These are phyloP conservation scores for Plestiodon gilberti DNA, from an alignment of 2,113 vertebrate species.

Conservation along the genomic window DNA sequence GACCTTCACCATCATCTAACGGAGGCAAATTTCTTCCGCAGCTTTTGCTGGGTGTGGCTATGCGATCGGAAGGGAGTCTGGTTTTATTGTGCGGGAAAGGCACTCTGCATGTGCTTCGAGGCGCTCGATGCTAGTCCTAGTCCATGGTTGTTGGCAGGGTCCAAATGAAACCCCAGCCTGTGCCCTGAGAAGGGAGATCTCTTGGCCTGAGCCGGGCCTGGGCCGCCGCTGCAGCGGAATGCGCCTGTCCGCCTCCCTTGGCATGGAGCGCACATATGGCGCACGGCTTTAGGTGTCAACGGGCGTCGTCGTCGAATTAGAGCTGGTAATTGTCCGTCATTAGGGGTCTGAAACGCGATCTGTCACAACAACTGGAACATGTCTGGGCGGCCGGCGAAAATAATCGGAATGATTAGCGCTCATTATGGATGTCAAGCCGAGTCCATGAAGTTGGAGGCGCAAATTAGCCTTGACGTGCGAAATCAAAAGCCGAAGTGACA, in stretches of 20 bases:
- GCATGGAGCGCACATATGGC: constrained; percentile 78
- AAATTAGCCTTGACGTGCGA: constrained; percentile 84
- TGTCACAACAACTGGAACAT: constrained; percentile 89
- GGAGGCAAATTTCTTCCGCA: not conserved
- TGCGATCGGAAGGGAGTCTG: not conserved
- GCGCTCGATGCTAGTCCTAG: no score
- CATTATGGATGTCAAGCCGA: constrained; percentile 84
- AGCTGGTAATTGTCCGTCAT: constrained; percentile 88
- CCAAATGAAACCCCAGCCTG: no score
- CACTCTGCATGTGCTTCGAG: not conserved
- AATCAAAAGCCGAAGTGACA: constrained; percentile 81
- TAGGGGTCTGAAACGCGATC: constrained; percentile 85
- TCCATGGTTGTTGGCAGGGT: no score
- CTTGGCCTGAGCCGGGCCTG: not conserved
- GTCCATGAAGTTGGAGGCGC: constrained; percentile 83
- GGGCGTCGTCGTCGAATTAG: constrained; percentile 76
- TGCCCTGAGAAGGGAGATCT: not conserved
- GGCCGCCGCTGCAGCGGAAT: constrained; percentile 2
- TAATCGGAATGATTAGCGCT: constrained; percentile 87
- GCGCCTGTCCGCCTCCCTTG: constrained; percentile 37
- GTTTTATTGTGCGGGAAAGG: not conserved
- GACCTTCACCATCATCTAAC: no score
- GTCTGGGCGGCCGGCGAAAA: constrained; percentile 82
- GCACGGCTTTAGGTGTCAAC: constrained; percentile 83
- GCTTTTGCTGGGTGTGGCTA: not conserved